Evolutionary conservation across 2,888 invertebrate species (phyloP).

Genomic region (Clusia tigrina): DNA sequence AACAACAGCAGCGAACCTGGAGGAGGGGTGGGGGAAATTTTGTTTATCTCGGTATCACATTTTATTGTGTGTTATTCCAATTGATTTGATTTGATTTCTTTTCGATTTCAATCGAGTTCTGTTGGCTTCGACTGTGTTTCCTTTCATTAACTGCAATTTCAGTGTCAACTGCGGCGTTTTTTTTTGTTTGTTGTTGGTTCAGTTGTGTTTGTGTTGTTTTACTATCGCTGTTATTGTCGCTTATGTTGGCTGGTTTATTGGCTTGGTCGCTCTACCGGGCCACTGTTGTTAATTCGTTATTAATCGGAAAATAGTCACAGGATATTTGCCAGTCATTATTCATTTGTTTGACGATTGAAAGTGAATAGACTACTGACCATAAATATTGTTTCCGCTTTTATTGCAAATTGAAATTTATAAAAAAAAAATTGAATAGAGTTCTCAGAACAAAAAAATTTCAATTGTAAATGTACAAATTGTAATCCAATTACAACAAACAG

Average conservation of each 20-base stretch:
- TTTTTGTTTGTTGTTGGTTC: constrained; percentile 14
- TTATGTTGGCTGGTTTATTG: not conserved
- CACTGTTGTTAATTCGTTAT: constrained; percentile 22
- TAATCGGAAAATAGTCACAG: constrained; percentile 19
- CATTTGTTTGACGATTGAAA: constrained; percentile 31
- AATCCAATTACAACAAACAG: no score
- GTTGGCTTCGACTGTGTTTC: no score
- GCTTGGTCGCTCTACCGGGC: no score
- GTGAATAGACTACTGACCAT: constrained; percentile 29
- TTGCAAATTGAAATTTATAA: no score
- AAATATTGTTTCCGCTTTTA: no score
- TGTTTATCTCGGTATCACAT: not conserved
- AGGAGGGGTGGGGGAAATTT: not conserved
- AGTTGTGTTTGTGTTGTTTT: constrained; percentile 15
- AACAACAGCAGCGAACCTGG: not conserved
- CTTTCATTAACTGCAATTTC: constrained; percentile 11
- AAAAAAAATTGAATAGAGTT: no score
- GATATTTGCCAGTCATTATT: no score
- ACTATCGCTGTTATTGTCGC: constrained; percentile 10
- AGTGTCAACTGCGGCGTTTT: constrained; percentile 16
- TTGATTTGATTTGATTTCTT: not conserved
- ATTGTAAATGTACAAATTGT: no score
- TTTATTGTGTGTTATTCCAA: not conserved
- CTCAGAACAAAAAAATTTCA: no score
- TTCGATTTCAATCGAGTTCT: constrained; percentile 14